Conservation (phyloP, 1,140 invertebrate genomes). For the Drosophila pallidifrons region DNA sequence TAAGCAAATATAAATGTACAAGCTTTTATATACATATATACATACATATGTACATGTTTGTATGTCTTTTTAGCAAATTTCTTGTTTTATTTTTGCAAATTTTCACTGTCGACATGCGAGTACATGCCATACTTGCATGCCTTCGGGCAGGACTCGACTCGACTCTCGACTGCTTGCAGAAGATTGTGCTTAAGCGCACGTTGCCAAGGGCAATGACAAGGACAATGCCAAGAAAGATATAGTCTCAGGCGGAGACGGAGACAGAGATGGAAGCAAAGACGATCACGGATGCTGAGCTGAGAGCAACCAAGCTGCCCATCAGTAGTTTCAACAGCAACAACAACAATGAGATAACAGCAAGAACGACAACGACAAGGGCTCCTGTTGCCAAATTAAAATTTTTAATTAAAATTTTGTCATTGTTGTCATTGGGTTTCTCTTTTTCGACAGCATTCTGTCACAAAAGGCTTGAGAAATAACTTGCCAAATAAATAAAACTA, state of each 20-base stretch:
- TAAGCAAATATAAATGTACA: conserved; percentile 55
- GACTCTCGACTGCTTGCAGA: conserved; percentile 45
- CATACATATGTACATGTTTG: neutral
- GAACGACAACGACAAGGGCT: conserved; percentile 24
- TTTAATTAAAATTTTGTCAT: conserved; percentile 79
- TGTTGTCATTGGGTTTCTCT: conserved; percentile 42
- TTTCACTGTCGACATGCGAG: conserved; percentile 22
- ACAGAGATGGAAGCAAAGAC: neutral
- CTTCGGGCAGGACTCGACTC: conserved; percentile 2
- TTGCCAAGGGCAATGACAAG: conserved; percentile 80
- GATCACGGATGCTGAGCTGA: too few species aligned
- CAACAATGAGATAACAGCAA: neutral
- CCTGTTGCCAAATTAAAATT: conserved; percentile 79
- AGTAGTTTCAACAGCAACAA: conserved; percentile 4
- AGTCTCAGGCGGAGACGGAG: conserved; percentile 7
- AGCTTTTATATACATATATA: conserved; percentile 22
- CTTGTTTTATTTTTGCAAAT: conserved; percentile 78
- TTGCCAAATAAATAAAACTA: conserved; percentile 6
- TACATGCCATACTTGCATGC: conserved; percentile 34
- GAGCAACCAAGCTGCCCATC: conserved; percentile 2
- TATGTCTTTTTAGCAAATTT: conserved; percentile 53
- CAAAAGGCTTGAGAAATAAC: neutral
- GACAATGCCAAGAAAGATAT: conserved; percentile 20
- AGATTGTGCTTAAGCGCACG: conserved; percentile 53
- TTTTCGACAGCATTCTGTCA: conserved; percentile 1